Evolutionary conservation across 2,888 invertebrate genomes (phyloP).

Genomic region (Dorcus hopei): DNA sequence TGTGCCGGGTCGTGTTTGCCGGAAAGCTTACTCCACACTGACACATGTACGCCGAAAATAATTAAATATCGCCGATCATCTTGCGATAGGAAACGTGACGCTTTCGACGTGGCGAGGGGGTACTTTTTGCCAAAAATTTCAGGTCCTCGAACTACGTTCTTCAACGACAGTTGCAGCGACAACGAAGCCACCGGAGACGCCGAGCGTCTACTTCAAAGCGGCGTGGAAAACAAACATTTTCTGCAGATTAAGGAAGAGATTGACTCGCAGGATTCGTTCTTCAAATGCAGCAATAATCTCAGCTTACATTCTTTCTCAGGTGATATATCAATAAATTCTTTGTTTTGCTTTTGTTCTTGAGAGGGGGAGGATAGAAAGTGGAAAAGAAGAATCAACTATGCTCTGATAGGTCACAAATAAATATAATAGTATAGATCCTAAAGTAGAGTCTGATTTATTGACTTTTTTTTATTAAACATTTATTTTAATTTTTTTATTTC

Average conservation of each 20-base stretch:
- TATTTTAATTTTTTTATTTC: no score
- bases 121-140: slow-evolving; percentile 9
- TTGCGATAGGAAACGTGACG: no score
- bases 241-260: slow-evolving; percentile 50
- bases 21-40: background rate
- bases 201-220: slow-evolving; percentile 32
- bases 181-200: slow-evolving; percentile 47
- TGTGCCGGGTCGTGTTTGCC: background rate
- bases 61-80: background rate
- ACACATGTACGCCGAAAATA: background rate
- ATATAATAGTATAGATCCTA: no score
- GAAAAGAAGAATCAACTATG: no score
- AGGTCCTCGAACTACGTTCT: slow-evolving; percentile 51
- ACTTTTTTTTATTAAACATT: no score
- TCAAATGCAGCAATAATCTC: slow-evolving; percentile 33
- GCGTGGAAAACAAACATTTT: slow-evolving; percentile 38
- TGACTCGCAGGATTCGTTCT: slow-evolving; percentile 42
- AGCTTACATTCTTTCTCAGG: slow-evolving; percentile 37
- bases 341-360: no score
- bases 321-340: slow-evolving; percentile 20
- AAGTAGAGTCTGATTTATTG: no score
- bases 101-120: no score
- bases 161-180: slow-evolving; percentile 54
- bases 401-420: no score
- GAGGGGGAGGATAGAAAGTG: background rate